phyloP scores from a whole-genome alignment of 2,888 invertebrate genomes.

The Aquatica leii region DNA sequence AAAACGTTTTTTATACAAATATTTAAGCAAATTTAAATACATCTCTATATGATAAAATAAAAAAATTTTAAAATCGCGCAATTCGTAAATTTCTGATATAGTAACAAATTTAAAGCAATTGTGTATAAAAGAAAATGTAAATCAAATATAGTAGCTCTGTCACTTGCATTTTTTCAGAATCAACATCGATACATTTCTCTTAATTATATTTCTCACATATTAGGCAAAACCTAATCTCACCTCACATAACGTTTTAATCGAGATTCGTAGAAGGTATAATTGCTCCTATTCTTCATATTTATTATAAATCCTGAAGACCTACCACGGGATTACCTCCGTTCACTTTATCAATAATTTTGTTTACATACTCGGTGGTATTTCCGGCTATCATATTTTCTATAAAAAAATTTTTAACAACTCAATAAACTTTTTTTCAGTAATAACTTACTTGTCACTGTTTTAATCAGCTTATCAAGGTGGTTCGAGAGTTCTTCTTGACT shows the following conservation, averaged over 20 bases:
- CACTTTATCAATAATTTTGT: slow-evolving; percentile 88
- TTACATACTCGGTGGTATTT: slow-evolving; percentile 92
- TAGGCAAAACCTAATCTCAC: slow-evolving; percentile 2
- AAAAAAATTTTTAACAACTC: slow-evolving; percentile 52
- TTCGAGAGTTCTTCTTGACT: slow-evolving; percentile 71
- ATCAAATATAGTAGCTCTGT: neutral
- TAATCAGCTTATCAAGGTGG: slow-evolving; percentile 75
- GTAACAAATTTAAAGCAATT: neutral
- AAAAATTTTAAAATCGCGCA: no score
- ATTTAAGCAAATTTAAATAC: no score
- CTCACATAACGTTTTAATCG: neutral
- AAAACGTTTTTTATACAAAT: no score
- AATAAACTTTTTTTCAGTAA: no score
- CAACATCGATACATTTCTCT: neutral
- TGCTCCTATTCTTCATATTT: slow-evolving; percentile 29
- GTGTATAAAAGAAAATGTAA: neutral
- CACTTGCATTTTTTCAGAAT: neutral
- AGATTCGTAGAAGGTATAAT: slow-evolving; percentile 28
- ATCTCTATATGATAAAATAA: no score
- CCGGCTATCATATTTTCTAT: slow-evolving; percentile 89
- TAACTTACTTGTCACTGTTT: slow-evolving; percentile 77
- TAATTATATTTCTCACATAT: slow-evolving; percentile 15
- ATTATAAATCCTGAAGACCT: slow-evolving; percentile 72
- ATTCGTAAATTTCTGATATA: no score
- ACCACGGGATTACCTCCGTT: slow-evolving; percentile 80